Conservation (phyloP, 2,113 vertebrate species). For the Rhipidura dahli region DNA sequence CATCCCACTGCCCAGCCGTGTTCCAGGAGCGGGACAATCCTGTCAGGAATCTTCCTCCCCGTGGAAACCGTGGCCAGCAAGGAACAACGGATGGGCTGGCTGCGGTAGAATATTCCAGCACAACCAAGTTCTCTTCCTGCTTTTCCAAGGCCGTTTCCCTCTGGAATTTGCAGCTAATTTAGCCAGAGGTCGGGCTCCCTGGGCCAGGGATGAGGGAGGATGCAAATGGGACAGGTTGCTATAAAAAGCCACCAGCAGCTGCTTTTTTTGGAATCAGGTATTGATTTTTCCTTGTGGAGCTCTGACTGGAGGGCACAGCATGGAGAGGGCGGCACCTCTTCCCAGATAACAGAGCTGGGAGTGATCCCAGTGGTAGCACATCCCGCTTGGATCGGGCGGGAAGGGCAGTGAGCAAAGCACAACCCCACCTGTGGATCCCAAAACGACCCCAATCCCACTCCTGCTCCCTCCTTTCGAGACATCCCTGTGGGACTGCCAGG, state of each 20-base stretch:
- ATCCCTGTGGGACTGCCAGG: neutral
- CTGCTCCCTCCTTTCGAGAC: neutral
- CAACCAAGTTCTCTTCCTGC: neutral
- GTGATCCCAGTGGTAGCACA: accelerated
- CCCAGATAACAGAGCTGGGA: neutral
- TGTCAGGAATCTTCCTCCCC: accelerated
- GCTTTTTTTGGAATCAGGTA: conserved; percentile 19
- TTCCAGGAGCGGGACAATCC: neutral
- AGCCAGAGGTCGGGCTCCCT: conserved; percentile 21
- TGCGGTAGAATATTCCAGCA: neutral
- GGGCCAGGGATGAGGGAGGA: conserved; percentile 30
- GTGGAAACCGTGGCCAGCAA: accelerated
- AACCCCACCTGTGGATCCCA: accelerated
- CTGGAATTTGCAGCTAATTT: conserved; percentile 19
- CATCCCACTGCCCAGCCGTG: accelerated
- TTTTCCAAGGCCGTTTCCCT: conserved; percentile 29
- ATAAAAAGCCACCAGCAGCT: conserved; percentile 43
- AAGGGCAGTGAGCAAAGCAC: accelerated
- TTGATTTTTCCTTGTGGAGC: conserved; percentile 63
- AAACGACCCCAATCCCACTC: accelerated
- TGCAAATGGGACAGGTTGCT: conserved; percentile 58
- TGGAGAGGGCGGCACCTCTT: neutral
- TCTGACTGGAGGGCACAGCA: neutral
- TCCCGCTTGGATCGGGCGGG: accelerated
- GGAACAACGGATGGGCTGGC: neutral